Conservation (phyloP, 2,797 vertebrate genomes). For the Hoplostethus atlanticus region DNA sequence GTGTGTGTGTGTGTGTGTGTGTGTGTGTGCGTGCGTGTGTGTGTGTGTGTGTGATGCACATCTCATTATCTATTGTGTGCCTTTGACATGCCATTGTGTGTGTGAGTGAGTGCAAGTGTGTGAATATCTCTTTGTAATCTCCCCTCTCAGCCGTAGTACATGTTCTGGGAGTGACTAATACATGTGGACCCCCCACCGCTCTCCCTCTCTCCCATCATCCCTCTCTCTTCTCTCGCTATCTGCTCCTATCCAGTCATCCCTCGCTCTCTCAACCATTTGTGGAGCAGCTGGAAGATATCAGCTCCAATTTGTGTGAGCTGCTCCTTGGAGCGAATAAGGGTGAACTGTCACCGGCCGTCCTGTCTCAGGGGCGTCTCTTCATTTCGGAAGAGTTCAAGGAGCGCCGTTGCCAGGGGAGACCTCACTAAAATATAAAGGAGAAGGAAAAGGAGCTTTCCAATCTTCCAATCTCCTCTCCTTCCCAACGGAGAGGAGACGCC, state of each 20-base stretch:
- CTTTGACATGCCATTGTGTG: conserved; percentile 18
- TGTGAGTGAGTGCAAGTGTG: conserved; percentile 14
- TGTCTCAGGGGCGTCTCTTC: conserved; percentile 38
- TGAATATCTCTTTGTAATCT: conserved; percentile 60
- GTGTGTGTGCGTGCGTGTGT: conserved; percentile 11
- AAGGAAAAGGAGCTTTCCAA: conserved; percentile 16
- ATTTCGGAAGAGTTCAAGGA: conserved; percentile 30
- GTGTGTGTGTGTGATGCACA: conserved; percentile 15
- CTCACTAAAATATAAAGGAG: conserved; percentile 20
- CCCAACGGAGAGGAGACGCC: conserved; percentile 15
- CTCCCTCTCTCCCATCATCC: conserved; percentile 39
- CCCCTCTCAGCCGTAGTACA: conserved; percentile 44
- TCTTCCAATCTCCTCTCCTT: conserved; percentile 30
- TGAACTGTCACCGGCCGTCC: conserved; percentile 69
- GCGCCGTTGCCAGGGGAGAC: conserved; percentile 23
- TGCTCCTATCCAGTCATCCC: conserved; percentile 47
- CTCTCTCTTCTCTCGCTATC: conserved; percentile 26
- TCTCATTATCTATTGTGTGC: conserved; percentile 6
- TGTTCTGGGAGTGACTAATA: conserved; percentile 47
- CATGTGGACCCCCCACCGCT: conserved; percentile 68
- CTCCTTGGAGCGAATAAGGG: conserved; percentile 64
- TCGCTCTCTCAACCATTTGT: conserved; percentile 56
- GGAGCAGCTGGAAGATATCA: conserved; percentile 81
- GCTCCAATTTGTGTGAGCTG: conserved; percentile 70
- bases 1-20: background rate